Evolutionary conservation across 2,113 vertebrate genomes (phyloP), one percentile per base, ranked within the genome.

Genomic region (Chaetodon auriga): DNA sequence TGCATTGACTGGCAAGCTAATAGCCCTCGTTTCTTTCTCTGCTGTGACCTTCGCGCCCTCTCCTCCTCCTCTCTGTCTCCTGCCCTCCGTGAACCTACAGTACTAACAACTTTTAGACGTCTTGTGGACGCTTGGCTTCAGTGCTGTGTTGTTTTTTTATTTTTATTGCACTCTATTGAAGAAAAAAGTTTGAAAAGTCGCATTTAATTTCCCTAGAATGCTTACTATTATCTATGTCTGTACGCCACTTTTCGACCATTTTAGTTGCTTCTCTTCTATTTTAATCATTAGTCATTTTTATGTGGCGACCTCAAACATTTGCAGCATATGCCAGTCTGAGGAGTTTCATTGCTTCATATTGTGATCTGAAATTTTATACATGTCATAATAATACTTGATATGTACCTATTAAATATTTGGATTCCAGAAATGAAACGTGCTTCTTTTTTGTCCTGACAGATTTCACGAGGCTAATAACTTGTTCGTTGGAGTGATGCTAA

Each of bases 321-420:
- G 94, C 95, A 96, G 94, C 96, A 95, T 94, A 94, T 36, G 93
- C 94, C 95, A 95, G 95, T 95, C 96, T 95, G 94, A 95, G 96
- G 94, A 96, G 90, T 95, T 96, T 95, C 96, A 96, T 96, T 64
- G 96, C 97, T 97, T 97, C 96, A 96, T 97, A 96, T 98, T 97
- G 97, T 99, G 97, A 98, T 96, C 96, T 95, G 95, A 97, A 96
- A 97, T 99, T 99, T 99, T 98, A 97, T 99, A 99, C 97, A 98
- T 98, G 97, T 95, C 97, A 97, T 97, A 97, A 97, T 97, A 97
- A 96, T 94, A 94, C 95, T 96, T 95, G 92, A 96, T 97, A 96
- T 97, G 97, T 97, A 98, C 96, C 95, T 97, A 99, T 97, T 99
- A 99, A 99, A 99, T 99, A 99, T 98, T 99, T 99, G 97, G 97